These are phyloP conservation scores for Actenoides lindsayi DNA, from an alignment of 2,113 vertebrate genomes.

Conservation along the genomic window DNA sequence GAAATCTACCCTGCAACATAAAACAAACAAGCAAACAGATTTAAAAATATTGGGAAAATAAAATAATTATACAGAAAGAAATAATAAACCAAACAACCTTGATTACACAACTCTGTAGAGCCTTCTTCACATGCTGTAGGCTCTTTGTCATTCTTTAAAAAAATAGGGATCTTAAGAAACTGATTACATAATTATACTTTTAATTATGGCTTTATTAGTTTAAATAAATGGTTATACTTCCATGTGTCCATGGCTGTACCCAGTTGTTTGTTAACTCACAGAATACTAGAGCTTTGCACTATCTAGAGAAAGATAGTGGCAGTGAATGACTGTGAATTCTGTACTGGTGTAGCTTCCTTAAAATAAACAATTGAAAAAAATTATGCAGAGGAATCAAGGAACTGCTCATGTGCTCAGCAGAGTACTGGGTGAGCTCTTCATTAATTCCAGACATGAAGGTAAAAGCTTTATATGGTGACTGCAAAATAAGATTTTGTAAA, in stretches of 20 bases:
- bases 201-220: slow-evolving; percentile 22
- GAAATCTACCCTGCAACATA: neutral
- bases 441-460: neutral
- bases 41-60: neutral
- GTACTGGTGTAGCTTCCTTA: neutral
- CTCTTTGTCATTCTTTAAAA: slow-evolving; percentile 12
- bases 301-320: neutral
- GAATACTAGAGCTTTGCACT: neutral
- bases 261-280: neutral
- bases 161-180: neutral
- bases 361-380: neutral
- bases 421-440: neutral
- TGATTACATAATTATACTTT: slow-evolving; percentile 22
- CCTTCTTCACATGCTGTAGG: neutral
- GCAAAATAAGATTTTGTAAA: neutral
- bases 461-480: neutral
- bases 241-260: neutral
- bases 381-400: neutral
- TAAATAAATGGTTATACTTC: slow-evolving; percentile 13
- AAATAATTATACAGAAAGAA: neutral
- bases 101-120: neutral
- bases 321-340: neutral
- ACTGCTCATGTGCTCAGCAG: neutral
- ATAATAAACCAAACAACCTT: neutral
- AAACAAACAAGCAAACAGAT: neutral